Conservation (phyloP, 1,140 invertebrate genomes). For the Drosophila chauvacae region DNA sequence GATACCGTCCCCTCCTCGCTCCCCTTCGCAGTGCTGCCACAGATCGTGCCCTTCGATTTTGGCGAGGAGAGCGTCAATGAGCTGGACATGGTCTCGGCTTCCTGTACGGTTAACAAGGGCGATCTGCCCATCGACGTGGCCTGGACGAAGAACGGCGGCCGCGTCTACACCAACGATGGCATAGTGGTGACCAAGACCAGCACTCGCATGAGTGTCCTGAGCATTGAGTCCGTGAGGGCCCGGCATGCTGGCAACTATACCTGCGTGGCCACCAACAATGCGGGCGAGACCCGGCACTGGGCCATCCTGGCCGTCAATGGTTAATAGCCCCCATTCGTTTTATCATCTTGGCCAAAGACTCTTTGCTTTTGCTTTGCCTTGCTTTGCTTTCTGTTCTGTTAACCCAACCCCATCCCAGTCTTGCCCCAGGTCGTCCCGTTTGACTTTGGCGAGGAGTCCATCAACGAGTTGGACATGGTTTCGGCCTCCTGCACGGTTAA, state of each 20-base stretch:
- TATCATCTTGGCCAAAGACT: neutral
- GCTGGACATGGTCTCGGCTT: constrained; percentile 88
- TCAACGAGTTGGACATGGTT: constrained; percentile 89
- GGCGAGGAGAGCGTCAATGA: constrained; percentile 89
- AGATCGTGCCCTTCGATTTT: constrained; percentile 86
- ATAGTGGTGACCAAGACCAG: constrained; percentile 87
- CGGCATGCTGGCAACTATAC: constrained; percentile 89
- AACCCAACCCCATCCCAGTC: constrained; percentile 84
- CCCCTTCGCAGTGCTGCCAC: constrained; percentile 44
- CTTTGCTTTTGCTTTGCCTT: constrained; percentile 34
- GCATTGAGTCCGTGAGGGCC: constrained; percentile 88
- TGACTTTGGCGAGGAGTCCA: constrained; percentile 89
- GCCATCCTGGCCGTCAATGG: constrained; percentile 85
- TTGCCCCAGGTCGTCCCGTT: constrained; percentile 89
- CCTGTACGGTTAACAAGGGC: constrained; percentile 93
- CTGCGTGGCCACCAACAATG: constrained; percentile 90
- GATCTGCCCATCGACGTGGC: constrained; percentile 92
- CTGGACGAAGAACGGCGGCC: constrained; percentile 87
- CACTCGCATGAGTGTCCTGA: constrained; percentile 88
- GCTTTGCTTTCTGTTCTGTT: constrained; percentile 38
- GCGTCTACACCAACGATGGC: constrained; percentile 82
- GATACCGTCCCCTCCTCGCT: constrained; percentile 25
- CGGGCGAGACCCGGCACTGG: constrained; percentile 89
- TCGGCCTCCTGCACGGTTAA: constrained; percentile 92
- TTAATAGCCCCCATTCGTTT: constrained; percentile 29